Evolutionary conservation across 2,797 vertebrate genomes (phyloP).

Genomic region (Lacerta agilis): DNA sequence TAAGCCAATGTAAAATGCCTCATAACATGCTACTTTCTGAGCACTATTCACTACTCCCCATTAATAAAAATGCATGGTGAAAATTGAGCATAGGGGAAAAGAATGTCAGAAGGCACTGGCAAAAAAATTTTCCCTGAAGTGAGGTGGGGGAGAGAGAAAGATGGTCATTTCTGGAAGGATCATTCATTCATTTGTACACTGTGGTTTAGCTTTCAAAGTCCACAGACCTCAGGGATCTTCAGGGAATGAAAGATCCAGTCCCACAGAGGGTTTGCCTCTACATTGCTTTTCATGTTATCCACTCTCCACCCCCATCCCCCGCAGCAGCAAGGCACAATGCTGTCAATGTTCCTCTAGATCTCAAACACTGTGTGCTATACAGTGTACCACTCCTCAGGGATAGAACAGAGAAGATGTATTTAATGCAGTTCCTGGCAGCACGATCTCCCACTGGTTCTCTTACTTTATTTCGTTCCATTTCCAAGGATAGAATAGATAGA

Average conservation of each 20-base stretch:
- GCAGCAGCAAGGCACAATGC: not conserved
- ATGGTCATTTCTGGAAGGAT: not conserved
- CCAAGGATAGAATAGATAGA: not conserved
- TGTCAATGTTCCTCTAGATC: constrained; percentile 13
- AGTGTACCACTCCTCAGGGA: constrained; percentile 22
- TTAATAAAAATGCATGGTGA: not conserved
- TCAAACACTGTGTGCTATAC: constrained; percentile 7
- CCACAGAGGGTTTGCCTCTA: constrained; percentile 18
- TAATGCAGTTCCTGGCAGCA: constrained; percentile 22
- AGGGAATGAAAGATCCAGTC: not conserved
- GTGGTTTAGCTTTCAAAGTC: not conserved
- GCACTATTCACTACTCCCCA: not conserved
- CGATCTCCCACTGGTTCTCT: constrained; percentile 4
- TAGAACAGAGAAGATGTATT: constrained; percentile 18
- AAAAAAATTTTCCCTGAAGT: not conserved
- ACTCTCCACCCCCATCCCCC: constrained; percentile 6
- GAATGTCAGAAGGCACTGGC: not conserved
- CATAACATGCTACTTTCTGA: constrained; percentile 16
- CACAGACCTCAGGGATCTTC: not conserved
- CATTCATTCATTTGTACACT: not conserved
- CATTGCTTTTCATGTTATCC: not conserved
- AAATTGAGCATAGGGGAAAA: constrained; percentile 12
- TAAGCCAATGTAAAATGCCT: not conserved
- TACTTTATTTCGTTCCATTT: constrained; percentile 2
- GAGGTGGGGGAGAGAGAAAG: not conserved